Conservation (phyloP, 2,113 vertebrate genomes). For the Erinaceus europaeus region DNA sequence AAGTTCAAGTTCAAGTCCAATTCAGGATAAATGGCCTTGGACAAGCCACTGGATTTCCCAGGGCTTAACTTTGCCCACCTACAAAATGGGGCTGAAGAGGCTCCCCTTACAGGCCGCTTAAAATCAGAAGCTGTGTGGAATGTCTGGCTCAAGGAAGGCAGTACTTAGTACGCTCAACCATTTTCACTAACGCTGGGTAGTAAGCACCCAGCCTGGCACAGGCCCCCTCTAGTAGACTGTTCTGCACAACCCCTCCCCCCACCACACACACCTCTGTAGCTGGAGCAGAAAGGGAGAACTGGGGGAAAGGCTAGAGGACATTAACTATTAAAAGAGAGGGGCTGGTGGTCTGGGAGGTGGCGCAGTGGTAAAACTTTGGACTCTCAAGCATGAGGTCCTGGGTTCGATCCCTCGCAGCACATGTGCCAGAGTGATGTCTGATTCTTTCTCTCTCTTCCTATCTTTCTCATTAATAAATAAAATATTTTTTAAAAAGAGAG, state of each 20-base stretch:
- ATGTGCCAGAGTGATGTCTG: too few relatives aligned
- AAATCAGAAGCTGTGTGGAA: not conserved
- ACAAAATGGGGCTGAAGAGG: not conserved
- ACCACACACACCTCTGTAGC: not conserved
- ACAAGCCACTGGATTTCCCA: not conserved
- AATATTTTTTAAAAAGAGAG: too few relatives aligned
- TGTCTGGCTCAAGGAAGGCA: too few relatives aligned
- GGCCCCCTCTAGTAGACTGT: too few relatives aligned
- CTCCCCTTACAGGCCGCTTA: not conserved
- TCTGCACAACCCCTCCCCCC: not conserved
- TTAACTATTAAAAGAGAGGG: not conserved
- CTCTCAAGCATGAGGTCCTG: too few relatives aligned
- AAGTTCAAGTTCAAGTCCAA: not conserved
- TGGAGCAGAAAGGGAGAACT: not conserved
- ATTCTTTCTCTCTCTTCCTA: too few relatives aligned
- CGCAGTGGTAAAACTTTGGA: too few relatives aligned
- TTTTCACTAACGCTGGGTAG: too few relatives aligned
- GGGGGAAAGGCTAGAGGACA: not conserved
- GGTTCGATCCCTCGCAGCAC: too few relatives aligned
- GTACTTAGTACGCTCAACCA: not conserved
- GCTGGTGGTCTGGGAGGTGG: too few relatives aligned
- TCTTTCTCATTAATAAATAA: too few relatives aligned
- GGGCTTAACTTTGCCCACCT: not conserved
- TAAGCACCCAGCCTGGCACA: too few relatives aligned
- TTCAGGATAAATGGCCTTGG: not conserved